Evolutionary conservation across 2,888 invertebrate species (phyloP).

Genomic region (Ptycholaimellus sp.): DNA sequence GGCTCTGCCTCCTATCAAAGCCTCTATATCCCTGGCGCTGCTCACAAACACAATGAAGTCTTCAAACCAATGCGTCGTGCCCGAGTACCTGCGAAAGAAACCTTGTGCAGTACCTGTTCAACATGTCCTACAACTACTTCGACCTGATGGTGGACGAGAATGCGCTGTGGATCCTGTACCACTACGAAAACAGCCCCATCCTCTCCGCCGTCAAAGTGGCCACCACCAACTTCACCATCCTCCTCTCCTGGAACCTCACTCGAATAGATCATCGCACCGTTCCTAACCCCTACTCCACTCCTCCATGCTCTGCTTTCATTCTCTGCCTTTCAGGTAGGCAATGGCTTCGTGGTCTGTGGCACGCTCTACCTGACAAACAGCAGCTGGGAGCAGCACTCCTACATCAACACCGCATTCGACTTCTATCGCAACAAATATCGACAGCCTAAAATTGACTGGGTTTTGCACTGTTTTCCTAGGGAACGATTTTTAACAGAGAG

Average conservation of each 20-base stretch:
- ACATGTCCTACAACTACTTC: conserved; percentile 28
- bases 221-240: conserved; percentile 22
- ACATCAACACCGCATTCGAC: conserved; percentile 18
- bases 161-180: conserved; percentile 32
- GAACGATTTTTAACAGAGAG: too few species aligned
- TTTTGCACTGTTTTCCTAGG: too few species aligned
- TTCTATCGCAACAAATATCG: conserved; percentile 19
- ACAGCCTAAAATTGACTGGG: conserved; percentile 21
- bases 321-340: conserved; percentile 19
- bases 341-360: conserved; percentile 24
- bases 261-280: conserved; percentile 21
- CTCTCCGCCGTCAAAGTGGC: conserved; percentile 25
- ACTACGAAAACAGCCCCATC: conserved; percentile 14
- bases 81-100: too few species aligned
- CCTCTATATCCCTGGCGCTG: too few species aligned
- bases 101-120: conserved; percentile 25
- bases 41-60: conserved; percentile 23
- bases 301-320: too few species aligned
- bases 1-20: too few species aligned
- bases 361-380: conserved; percentile 19
- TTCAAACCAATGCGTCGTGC: too few species aligned
- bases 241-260: conserved; percentile 21
- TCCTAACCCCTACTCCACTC: too few species aligned
- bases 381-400: conserved; percentile 13
- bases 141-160: conserved; percentile 32